These are phyloP conservation scores for Diloba caeruleocephala DNA, from an alignment of 2,888 invertebrate genomes.

Conservation along the genomic window DNA sequence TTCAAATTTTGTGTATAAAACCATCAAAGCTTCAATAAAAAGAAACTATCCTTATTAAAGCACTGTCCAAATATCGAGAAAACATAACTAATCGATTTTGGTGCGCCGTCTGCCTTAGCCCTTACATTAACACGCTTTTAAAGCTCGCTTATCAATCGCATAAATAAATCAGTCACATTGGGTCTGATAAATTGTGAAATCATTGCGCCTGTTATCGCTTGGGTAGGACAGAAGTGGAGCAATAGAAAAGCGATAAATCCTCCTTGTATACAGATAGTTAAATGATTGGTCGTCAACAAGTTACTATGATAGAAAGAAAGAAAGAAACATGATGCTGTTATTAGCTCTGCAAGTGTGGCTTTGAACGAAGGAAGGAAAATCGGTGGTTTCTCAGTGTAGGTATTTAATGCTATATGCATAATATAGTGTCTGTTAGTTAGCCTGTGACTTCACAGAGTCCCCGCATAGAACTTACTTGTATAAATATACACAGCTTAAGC, in stretches of 20 bases:
- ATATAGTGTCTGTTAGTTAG: no score
- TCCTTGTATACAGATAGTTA: slow-evolving; percentile 9
- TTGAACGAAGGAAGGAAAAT: slow-evolving; percentile 34
- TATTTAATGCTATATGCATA: no score
- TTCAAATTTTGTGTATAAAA: no score
- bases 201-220: slow-evolving; percentile 50
- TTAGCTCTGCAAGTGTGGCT: slow-evolving; percentile 10
- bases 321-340: slow-evolving; percentile 26
- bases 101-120: slow-evolving; percentile 12
- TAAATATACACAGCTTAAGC: no score
- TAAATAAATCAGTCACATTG: slow-evolving; percentile 50
- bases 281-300: slow-evolving; percentile 39
- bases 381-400: no score
- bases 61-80: no score
- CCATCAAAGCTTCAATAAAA: no score
- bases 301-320: slow-evolving; percentile 32
- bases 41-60: no score
- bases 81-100: slow-evolving; percentile 28
- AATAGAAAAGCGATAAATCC: slow-evolving; percentile 49
- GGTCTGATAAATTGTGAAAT: slow-evolving; percentile 46
- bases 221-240: slow-evolving; percentile 50
- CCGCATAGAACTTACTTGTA: no score
- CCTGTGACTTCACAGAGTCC: no score
- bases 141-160: slow-evolving; percentile 29
- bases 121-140: slow-evolving; percentile 33